A percentile compares a stretch with the other conserved stretches of the same genome.
These are phyloP conservation scores for Harpegnathos saltator DNA, from an alignment of 1,140 invertebrate species.

Conservation along the genomic window DNA sequence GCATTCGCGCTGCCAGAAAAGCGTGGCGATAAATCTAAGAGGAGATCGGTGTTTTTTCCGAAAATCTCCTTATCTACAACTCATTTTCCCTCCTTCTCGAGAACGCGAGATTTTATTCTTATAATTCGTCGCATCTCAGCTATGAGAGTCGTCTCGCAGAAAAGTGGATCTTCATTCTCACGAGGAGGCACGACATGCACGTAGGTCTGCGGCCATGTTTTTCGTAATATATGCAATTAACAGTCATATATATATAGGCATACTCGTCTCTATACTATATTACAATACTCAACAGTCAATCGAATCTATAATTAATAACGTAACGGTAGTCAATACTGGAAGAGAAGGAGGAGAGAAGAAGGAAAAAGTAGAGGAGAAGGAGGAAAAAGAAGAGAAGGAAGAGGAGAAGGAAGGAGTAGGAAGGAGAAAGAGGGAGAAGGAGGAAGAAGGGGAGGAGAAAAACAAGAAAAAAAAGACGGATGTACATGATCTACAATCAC, in stretches of 20 bases:
- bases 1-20: slow-evolving; percentile 13
- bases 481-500: neutral
- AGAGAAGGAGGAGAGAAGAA: slow-evolving; percentile 43
- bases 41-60: slow-evolving; percentile 18
- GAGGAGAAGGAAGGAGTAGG: neutral
- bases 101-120: slow-evolving; percentile 32
- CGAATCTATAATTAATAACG: slow-evolving; percentile 79
- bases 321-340: slow-evolving; percentile 82
- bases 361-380: no score
- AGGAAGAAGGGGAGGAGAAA: neutral
- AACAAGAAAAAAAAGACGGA: slow-evolving; percentile 6
- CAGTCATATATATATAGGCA: slow-evolving; percentile 7
- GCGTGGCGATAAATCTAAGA: neutral
- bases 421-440: no score
- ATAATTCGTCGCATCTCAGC: slow-evolving; percentile 9
- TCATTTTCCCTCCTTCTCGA: slow-evolving; percentile 43
- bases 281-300: slow-evolving; percentile 82
- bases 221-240: slow-evolving; percentile 47
- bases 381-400: no score
- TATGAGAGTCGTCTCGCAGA: slow-evolving; percentile 28
- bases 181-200: slow-evolving; percentile 9
- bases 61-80: slow-evolving; percentile 24
- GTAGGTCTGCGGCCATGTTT: slow-evolving; percentile 28
- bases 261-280: slow-evolving; percentile 63
- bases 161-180: slow-evolving; percentile 16